A percentile compares a stretch with the other conserved stretches of the same genome.
These are phyloP conservation scores for Saimiri boliviensis DNA, from an alignment of 2,113 vertebrate species.

Conservation along the genomic window DNA sequence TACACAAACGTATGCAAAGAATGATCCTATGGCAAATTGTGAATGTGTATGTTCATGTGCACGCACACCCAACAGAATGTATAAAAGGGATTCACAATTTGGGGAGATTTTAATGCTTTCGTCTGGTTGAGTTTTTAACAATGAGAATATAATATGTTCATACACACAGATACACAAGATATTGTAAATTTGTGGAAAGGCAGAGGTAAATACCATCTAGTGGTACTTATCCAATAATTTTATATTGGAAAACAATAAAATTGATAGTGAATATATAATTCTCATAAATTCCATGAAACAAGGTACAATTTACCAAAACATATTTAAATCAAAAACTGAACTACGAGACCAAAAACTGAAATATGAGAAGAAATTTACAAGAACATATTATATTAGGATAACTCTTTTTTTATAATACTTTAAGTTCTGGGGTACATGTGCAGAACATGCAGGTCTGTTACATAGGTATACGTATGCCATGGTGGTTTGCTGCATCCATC, in stretches of 20 bases:
- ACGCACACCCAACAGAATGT: neutral
- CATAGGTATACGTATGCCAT: no score
- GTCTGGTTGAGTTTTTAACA: neutral
- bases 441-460: no score
- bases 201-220: neutral
- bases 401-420: neutral
- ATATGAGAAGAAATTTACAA: neutral
- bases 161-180: neutral
- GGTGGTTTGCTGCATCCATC: no score
- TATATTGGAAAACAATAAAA: slow-evolving; percentile 7
- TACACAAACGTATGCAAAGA: neutral
- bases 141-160: neutral
- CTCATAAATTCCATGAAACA: neutral
- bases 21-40: neutral
- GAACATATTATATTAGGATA: neutral
- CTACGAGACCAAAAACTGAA: neutral
- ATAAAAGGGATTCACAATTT: neutral
- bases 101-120: neutral
- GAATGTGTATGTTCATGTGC: neutral
- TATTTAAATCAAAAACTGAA: neutral
- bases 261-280: neutral
- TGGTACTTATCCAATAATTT: neutral
- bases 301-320: neutral
- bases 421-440: no score
- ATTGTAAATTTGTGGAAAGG: neutral